Conservation (phyloP, 2,888 invertebrate species). For the Pelosia muscerda region DNA sequence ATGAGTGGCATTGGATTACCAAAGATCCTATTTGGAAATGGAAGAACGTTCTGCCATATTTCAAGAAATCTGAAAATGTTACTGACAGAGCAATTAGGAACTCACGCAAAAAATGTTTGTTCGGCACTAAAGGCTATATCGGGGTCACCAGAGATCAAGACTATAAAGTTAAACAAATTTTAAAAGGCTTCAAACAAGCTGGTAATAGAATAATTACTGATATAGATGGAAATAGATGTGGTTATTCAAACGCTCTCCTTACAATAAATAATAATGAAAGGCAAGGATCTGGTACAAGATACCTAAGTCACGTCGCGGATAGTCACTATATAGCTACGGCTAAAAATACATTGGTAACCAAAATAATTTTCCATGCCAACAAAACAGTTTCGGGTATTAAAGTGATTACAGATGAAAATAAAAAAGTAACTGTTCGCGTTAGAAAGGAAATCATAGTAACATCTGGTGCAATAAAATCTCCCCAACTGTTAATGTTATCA, state of each 20-base stretch:
- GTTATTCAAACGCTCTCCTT: constrained; percentile 25
- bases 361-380: constrained; percentile 38
- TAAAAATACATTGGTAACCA: constrained; percentile 34
- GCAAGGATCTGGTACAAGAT: constrained; percentile 30
- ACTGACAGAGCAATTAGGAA: constrained; percentile 22
- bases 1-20: constrained; percentile 31
- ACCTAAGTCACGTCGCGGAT: constrained; percentile 20
- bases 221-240: constrained; percentile 29
- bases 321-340: constrained; percentile 26
- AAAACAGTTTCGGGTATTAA: constrained; percentile 38
- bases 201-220: constrained; percentile 29
- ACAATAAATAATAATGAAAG: constrained; percentile 23
- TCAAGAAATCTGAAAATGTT: constrained; percentile 35
- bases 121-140: constrained; percentile 36
- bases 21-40: constrained; percentile 36
- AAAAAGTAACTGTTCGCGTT: constrained; percentile 34
- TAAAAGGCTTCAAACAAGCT: constrained; percentile 32
- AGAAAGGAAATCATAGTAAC: constrained; percentile 65
- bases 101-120: constrained; percentile 14
- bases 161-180: constrained; percentile 13
- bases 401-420: constrained; percentile 30
- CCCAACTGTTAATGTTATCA: constrained; percentile 54
- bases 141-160: constrained; percentile 29
- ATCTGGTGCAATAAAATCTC: constrained; percentile 68
- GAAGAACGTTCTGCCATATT: constrained; percentile 36